Evolutionary conservation across 1,140 invertebrate genomes (phyloP), one percentile per base, ranked within the genome.

Genomic region (Drosophila repleta): DNA sequence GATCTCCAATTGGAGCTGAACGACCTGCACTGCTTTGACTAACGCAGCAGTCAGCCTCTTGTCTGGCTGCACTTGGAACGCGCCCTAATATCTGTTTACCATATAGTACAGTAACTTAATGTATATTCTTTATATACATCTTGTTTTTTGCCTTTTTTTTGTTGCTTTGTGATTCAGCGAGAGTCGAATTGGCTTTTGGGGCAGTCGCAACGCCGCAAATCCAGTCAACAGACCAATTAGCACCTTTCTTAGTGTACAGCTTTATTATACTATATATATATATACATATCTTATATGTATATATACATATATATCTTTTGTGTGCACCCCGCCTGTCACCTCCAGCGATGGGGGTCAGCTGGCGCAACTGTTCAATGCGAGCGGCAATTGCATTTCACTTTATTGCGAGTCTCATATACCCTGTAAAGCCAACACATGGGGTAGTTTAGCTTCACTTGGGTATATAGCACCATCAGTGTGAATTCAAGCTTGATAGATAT

Each of bases 311-410:
- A 20, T 46, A 21, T 46, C 18, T 46, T 46, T 46, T 24, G 37
- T 39, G 11, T 39, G 37, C 37, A 18, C 45, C 7, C 46, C 11
- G 6, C 29, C 29, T 29, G 29, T n/a, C n/a, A n/a, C n/a, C n/a
- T n/a, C n/a, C n/a, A n/a, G 2, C 11, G 46, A 48, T 48, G 46
- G 21, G 46, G 48, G 48, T 32, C 48, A 32, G 5, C 29, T 29
- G 29, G 29, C 29, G 29, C 8, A 29, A 29, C 48, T 51, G 52
- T 32, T 58, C 20, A 45, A 37, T 57, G 39, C 39, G 46, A 35
- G 13, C 29, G 18, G 43, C 51, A 70, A 70, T 70, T 57, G 57
- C 35, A 45, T 46, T 58, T 46, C 56, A 58, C 56, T 70, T 57
- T 29, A 57, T 24, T 41, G 48, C 48, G 5, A 4, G 4, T n/a